Evolutionary conservation across 2,113 vertebrate genomes (phyloP).

Genomic region (Oncorhynchus mykiss): DNA sequence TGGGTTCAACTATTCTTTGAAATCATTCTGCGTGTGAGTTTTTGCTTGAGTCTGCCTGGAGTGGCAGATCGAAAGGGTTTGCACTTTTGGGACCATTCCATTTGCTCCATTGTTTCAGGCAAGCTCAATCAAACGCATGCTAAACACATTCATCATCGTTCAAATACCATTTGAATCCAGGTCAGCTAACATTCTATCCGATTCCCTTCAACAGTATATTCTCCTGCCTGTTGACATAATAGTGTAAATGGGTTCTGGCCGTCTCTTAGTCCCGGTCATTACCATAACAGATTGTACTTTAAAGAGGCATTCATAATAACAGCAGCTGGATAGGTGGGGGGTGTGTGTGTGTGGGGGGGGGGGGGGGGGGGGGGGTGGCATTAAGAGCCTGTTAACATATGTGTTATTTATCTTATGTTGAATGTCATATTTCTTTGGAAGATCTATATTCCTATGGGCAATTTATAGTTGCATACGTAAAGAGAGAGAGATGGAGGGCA

Average conservation of each 20-base stretch:
- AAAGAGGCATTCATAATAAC: constrained; percentile 20
- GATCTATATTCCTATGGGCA: neutral
- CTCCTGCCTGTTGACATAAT: constrained; percentile 17
- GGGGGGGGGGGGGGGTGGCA: constrained; percentile 31
- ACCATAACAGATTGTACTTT: constrained; percentile 28
- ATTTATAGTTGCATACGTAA: neutral
- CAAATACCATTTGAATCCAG: no score
- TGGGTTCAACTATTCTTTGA: no score
- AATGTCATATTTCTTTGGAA: neutral
- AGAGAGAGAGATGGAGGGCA: neutral
- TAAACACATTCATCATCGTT: no score
- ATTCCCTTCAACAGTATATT: constrained; percentile 1
- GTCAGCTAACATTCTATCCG: neutral
- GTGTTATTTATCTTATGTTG: neutral
- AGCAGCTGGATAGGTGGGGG: constrained; percentile 32
- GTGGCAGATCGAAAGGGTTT: no score
- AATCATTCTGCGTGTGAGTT: no score
- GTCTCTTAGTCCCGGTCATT: constrained; percentile 27
- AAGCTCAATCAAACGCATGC: no score
- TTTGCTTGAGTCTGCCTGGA: no score
- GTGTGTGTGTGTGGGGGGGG: constrained; percentile 24
- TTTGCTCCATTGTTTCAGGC: no score
- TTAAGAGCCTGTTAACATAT: constrained; percentile 19
- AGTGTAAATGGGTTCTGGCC: constrained; percentile 9
- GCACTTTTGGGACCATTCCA: no score